Evolutionary conservation across 2,113 vertebrate species (phyloP), one percentile per base, ranked within the genome.

Genomic region (Euleptes europaea): DNA sequence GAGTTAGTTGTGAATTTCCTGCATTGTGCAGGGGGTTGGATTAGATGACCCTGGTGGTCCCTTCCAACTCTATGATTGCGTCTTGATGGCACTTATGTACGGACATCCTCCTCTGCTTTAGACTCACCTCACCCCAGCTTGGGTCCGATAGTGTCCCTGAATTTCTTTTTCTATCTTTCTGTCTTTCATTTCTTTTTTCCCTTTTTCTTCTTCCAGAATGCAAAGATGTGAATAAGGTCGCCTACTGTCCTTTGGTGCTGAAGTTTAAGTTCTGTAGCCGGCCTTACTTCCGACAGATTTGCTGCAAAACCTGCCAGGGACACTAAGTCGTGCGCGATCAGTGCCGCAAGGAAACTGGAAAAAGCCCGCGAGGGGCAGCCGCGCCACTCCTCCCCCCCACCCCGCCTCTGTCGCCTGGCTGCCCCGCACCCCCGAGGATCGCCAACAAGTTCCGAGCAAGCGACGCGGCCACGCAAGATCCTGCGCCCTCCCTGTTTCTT

Each of bases 171-270:
- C 23, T 7, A 1, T 10, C 19, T 44, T 38, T 14, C 71, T 21
- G 4, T 49, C 4, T 19, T 17, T 44, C 5, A 2, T 0, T 3
- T 8, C 13, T n/a, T 14, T 44, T 11, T n/a, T 15, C 26, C 65
- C 26, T 38, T 21, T 38, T 35, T 19, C 38, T 81, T 80, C 77
- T 28, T 73, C 15, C 96, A 99, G 99, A 99, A 94, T 99, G 99
- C 96, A 99, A 98, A 97, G 98, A 99, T 96, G 99, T 99, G 96
- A 99, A 98, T 98, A 99, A 98, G 95, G 99, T 99, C 93, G 99
- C 98, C 73, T 99, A 99, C 96, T 99, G 99, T 97, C 99, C 99
- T 84, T 98, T 99, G 92, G 99, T 99, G 97, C 97, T 99, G 94
- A 99, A 98, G 96, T 99, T 99, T 89, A 98, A 99, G 96, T 99